Evolutionary conservation across 1,140 invertebrate species (phyloP).

Genomic region (Brachystomella parvula): DNA sequence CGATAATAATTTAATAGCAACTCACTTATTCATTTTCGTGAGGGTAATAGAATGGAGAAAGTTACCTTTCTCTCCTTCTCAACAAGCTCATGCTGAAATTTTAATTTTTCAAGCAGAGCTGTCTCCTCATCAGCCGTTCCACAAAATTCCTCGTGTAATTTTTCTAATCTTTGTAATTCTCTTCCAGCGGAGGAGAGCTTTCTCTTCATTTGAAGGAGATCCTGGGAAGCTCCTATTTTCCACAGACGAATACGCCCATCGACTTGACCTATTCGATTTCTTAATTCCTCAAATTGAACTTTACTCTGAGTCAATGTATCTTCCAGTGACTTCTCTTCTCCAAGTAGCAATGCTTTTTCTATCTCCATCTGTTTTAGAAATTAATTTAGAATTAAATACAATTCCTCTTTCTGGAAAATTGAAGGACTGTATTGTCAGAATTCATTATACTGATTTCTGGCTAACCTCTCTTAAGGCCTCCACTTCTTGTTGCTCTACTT

Average conservation of each 20-base stretch:
- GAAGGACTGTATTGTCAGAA: no score
- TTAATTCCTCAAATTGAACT: conserved; percentile 57
- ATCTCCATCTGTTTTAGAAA: conserved; percentile 61
- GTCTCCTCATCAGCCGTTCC: conserved; percentile 47
- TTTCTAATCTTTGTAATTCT: conserved; percentile 40
- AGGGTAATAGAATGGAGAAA: no score
- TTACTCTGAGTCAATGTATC: conserved; percentile 61
- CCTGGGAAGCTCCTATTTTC: conserved; percentile 25
- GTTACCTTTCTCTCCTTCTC: conserved; percentile 50
- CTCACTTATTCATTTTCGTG: background rate
- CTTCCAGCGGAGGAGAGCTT: conserved; percentile 31
- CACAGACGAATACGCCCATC: conserved; percentile 29
- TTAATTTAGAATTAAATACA: conserved; percentile 20
- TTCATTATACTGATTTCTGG: conserved; percentile 1
- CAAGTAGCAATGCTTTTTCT: conserved; percentile 69
- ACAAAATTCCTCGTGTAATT: conserved; percentile 37
- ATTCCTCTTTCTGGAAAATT: no score
- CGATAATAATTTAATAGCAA: background rate
- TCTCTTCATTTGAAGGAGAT: conserved; percentile 25
- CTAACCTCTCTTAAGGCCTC: conserved; percentile 70
- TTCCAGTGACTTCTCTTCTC: conserved; percentile 68
- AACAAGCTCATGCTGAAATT: conserved; percentile 49
- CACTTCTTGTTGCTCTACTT: conserved; percentile 72
- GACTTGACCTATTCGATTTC: conserved; percentile 45
- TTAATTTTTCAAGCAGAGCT: conserved; percentile 53